Percentiles rank a stretch among this genome's conserved stretches.
phyloP scores from a whole-genome alignment of 2,888 invertebrate species.

The Antitype chi region DNA sequence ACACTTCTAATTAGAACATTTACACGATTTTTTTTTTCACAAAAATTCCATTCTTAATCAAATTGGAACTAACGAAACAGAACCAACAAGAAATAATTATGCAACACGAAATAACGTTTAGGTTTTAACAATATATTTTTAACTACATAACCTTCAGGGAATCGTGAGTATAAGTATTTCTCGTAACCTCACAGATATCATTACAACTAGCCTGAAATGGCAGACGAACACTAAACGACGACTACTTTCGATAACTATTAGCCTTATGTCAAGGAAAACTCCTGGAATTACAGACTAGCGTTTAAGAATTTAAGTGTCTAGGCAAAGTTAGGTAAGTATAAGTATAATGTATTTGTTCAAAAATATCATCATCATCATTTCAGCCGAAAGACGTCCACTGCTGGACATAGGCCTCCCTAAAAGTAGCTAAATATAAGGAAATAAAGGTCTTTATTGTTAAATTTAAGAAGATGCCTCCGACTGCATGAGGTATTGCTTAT shows the following conservation, averaged over 20 bases:
- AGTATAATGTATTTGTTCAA: no score
- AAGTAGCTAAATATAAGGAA: no score
- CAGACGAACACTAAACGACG: constrained; percentile 34
- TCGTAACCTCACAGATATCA: constrained; percentile 25
- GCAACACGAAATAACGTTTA: not conserved
- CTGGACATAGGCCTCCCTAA: no score
- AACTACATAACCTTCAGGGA: constrained; percentile 35
- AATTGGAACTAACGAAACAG: not conserved
- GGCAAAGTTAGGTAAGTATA: not conserved
- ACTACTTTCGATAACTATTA: constrained; percentile 35
- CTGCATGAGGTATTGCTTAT: no score
- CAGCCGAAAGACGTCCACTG: no score
- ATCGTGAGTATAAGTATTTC: constrained; percentile 20
- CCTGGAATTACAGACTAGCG: not conserved
- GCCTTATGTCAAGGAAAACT: constrained; percentile 51
- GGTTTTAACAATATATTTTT: constrained; percentile 17
- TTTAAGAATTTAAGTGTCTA: not conserved
- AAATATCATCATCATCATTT: no score
- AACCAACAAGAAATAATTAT: not conserved
- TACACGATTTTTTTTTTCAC: no score
- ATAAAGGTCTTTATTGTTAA: no score
- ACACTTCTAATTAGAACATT: not conserved
- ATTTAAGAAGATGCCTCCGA: no score
- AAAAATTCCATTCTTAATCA: not conserved
- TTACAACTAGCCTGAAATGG: constrained; percentile 29